Percentiles rank a stretch among this genome's conserved stretches.
phyloP scores from a whole-genome alignment of 2,113 vertebrate genomes.

The Carassius gibelio region DNA sequence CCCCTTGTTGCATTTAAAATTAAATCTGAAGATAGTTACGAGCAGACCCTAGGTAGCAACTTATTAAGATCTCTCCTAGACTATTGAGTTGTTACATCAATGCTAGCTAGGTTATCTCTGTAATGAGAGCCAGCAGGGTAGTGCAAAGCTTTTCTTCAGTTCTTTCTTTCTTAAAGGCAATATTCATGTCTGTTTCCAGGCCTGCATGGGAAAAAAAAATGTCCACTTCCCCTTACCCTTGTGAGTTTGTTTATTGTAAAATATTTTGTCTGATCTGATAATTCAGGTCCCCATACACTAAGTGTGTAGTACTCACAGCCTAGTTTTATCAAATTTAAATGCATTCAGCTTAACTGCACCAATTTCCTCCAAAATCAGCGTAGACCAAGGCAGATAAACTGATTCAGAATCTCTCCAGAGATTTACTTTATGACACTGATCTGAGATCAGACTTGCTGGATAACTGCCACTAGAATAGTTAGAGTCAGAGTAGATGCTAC shows the following conservation, averaged over 20 bases:
- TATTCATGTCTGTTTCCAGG: neutral
- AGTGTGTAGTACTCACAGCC: neutral
- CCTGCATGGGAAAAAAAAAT: neutral
- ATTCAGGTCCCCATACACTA: neutral
- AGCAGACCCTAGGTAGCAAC: neutral
- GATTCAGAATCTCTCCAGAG: neutral
- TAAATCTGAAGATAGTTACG: neutral
- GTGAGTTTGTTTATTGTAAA: neutral
- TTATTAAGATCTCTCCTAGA: neutral
- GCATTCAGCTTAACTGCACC: neutral
- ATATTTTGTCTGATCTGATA: neutral
- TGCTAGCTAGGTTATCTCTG: conserved; percentile 8
- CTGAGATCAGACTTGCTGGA: neutral
- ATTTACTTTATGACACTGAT: neutral
- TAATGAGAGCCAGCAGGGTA: neutral
- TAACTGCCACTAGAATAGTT: neutral
- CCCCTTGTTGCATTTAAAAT: neutral
- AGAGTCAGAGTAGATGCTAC: neutral
- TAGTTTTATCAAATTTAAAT: neutral
- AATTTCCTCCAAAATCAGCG: neutral
- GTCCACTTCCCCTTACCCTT: neutral
- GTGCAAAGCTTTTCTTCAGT: neutral
- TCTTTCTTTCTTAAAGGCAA: neutral
- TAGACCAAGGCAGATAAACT: neutral
- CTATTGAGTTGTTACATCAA: conserved; percentile 6